phyloP scores from a whole-genome alignment of 2,888 invertebrate species.

The Marasmarcha lunaedactyla region DNA sequence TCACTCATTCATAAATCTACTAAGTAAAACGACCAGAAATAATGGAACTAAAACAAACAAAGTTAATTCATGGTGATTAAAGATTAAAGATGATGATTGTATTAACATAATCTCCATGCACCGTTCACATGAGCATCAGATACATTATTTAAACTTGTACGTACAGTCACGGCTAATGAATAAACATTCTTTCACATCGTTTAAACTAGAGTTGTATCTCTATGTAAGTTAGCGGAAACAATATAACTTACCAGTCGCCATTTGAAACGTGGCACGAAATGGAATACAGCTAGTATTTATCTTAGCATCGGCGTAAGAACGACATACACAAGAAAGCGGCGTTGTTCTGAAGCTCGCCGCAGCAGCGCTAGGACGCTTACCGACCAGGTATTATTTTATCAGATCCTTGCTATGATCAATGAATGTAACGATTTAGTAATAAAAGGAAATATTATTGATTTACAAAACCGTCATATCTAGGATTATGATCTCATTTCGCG shows the following conservation, averaged over 20 bases:
- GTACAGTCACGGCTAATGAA: slow-evolving; percentile 31
- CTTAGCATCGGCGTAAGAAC: slow-evolving; percentile 61
- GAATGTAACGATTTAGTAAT: no score
- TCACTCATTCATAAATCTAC: no score
- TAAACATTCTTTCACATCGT: slow-evolving; percentile 49
- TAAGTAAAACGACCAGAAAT: no score
- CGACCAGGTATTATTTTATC: not conserved
- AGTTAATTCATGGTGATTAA: not conserved
- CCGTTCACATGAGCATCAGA: slow-evolving; percentile 25
- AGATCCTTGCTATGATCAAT: no score
- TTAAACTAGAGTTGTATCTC: slow-evolving; percentile 29
- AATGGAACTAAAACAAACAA: not conserved
- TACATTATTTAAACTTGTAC: slow-evolving; percentile 39
- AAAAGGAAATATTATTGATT: no score
- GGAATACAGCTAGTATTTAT: slow-evolving; percentile 48
- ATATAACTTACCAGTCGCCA: slow-evolving; percentile 48
- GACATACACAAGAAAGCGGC: slow-evolving; percentile 27
- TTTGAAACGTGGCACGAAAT: slow-evolving; percentile 31
- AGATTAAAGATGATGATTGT: not conserved
- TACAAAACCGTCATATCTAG: no score
- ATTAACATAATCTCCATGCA: slow-evolving; percentile 21
- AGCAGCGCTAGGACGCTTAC: not conserved
- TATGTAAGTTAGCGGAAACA: slow-evolving; percentile 46
- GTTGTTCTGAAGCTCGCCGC: slow-evolving; percentile 6
- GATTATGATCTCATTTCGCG: no score